phyloP scores from a whole-genome alignment of 2,797 vertebrate genomes.

The Spinus olivaceus region DNA sequence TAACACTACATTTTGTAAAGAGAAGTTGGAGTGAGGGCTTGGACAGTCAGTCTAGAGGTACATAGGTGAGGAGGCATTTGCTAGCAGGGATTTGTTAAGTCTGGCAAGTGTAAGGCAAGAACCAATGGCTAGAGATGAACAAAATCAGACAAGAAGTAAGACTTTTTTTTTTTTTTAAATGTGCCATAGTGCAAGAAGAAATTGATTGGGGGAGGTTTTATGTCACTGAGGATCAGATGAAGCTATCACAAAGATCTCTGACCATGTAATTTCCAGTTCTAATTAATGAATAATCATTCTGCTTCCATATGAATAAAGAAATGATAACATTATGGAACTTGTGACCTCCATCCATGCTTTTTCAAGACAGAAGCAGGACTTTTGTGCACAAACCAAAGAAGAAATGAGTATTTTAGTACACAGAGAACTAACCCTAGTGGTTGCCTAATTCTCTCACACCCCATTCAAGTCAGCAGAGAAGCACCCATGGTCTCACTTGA shows the following conservation, averaged over 20 bases:
- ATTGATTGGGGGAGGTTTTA: neutral
- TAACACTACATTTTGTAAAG: neutral
- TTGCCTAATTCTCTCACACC: neutral
- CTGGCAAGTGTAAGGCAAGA: neutral
- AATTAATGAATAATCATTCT: neutral
- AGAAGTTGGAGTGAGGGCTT: rapidly evolving
- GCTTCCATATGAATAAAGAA: neutral
- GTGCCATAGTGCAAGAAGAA: neutral
- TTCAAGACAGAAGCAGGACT: neutral
- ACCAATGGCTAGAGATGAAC: neutral
- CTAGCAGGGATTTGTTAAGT: neutral
- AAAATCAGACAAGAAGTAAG: neutral
- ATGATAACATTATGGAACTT: neutral
- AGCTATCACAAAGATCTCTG: neutral
- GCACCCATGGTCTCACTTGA: neutral
- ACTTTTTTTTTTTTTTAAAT: neutral
- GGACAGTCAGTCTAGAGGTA: neutral
- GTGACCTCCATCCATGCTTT: neutral
- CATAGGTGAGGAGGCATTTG: neutral
- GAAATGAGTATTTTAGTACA: neutral
- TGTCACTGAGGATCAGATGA: neutral
- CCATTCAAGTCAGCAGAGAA: neutral
- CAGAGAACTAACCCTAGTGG: neutral
- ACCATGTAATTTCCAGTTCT: neutral
- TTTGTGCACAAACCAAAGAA: neutral